A percentile compares a stretch with the other conserved stretches of the same genome.
Conservation (phyloP, 2,888 invertebrate species). For the Plagiodera versicolora region DNA sequence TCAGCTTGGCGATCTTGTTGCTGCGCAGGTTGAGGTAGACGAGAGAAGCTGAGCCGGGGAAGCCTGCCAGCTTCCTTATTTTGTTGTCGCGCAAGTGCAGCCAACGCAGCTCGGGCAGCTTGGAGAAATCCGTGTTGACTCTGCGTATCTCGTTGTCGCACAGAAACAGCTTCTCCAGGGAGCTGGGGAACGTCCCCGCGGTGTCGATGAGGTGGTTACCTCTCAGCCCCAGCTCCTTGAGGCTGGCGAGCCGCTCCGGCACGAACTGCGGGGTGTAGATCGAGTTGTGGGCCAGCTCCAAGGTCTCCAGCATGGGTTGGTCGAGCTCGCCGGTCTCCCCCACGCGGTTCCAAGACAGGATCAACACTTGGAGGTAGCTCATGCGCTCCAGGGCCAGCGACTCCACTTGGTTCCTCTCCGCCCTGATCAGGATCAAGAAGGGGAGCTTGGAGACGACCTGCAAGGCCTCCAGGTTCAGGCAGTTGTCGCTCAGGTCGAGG, state of each 20-base stretch:
- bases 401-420: conserved; percentile 59
- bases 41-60: conserved; percentile 55
- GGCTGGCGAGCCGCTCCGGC: conserved; percentile 40
- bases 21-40: conserved; percentile 62
- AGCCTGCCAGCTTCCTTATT: conserved; percentile 59
- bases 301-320: conserved; percentile 60
- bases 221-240: conserved; percentile 61
- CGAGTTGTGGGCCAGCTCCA: conserved; percentile 58
- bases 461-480: conserved; percentile 55
- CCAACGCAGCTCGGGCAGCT: conserved; percentile 63
- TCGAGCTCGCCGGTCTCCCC: conserved; percentile 57
- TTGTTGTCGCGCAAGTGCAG: conserved; percentile 75
- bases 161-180: conserved; percentile 72
- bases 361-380: conserved; percentile 64
- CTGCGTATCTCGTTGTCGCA: conserved; percentile 41
- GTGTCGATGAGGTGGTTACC: conserved; percentile 58
- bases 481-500: conserved; percentile 62
- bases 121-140: conserved; percentile 58
- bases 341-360: conserved; percentile 60
- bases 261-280: conserved; percentile 48
- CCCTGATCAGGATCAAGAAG: conserved; percentile 60
- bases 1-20: conserved; percentile 58
- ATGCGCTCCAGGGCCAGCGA: conserved; percentile 58
- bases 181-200: conserved; percentile 55
- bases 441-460: conserved; percentile 59